Evolutionary conservation across 2,888 invertebrate species (phyloP).

Genomic region (Drosophila peninsularis): DNA sequence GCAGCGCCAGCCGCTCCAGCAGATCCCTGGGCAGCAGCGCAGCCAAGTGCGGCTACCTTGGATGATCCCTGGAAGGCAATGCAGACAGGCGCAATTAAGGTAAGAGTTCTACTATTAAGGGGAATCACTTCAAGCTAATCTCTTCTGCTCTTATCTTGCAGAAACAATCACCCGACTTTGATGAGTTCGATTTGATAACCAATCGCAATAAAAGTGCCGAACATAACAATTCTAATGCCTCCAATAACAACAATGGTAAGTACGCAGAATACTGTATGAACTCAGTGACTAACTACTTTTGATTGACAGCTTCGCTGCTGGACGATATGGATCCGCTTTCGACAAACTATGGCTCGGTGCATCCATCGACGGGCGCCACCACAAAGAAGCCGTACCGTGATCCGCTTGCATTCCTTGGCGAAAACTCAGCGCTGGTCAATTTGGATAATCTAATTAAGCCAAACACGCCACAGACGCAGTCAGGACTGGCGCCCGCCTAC

Average conservation of each 20-base stretch:
- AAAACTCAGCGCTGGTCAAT: constrained; percentile 98
- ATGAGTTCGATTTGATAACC: constrained; percentile 94
- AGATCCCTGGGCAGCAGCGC: constrained; percentile 74
- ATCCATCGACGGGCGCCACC: constrained; percentile 79
- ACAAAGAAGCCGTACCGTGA: constrained; percentile 88
- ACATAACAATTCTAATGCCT: constrained; percentile 75
- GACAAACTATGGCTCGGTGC: constrained; percentile 64
- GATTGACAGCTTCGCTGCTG: constrained; percentile 80
- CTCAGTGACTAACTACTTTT: background rate
- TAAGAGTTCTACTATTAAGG: constrained; percentile 16
- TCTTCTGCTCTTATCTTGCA: constrained; percentile 27
- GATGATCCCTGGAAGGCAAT: constrained; percentile 87
- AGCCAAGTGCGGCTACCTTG: constrained; percentile 61
- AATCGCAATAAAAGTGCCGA: constrained; percentile 88
- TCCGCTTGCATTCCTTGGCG: constrained; percentile 97
- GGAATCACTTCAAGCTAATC: no score
- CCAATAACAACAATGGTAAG: constrained; percentile 84
- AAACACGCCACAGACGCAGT: constrained; percentile 81
- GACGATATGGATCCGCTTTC: constrained; percentile 85
- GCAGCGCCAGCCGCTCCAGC: constrained; percentile 57
- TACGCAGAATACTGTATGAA: background rate
- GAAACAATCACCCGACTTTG: constrained; percentile 88
- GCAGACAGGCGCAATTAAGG: constrained; percentile 84
- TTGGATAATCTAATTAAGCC: constrained; percentile 96
- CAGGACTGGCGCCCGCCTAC: constrained; percentile 81